Base-by-base conservation (phyloP, 2,888 invertebrate species). In the Lampropteryx suffumata region DNA sequence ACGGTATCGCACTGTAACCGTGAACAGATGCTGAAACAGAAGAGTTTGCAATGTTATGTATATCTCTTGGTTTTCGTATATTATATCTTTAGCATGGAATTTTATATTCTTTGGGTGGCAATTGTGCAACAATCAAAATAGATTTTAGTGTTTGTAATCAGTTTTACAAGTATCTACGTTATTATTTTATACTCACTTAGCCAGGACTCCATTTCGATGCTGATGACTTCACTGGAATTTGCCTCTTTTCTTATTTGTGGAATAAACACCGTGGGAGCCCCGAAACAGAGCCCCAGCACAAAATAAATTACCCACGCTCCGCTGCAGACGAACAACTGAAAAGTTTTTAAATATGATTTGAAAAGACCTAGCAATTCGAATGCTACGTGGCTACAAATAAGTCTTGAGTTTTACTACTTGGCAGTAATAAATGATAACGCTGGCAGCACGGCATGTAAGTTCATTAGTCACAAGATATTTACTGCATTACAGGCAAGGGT, bases 191-290 rank as follows among this genome's bases (percentile, higher is more conserved):
- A 58, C 64, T 73, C 68, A 80, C 79, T 68, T 45, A 79, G 48
- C 79, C 79, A 80, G 12, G 78, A 80, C 26, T 67, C 72, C 71
- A 76, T 76, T 5, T 74, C 64, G 3, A 68, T 67, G 36, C 69
- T 66, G 28, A 75, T 53, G 0, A 61, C 59, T 1, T 62, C 64
- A 0, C 65, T 73, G 1, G 62, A 57, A 49, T 75, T 77, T 11
- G 54, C 54, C 50, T 76, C 69, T 60, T 64, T 73, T 36, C 68
- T 64, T 45, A 76, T 57, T 42, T 76, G 76, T 33, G 76, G 74
- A 36, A 77, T 70, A 17, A 70, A 65, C 3, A 78, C 77, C n/a
- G 78, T 77, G 0, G 77, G 76, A 0, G 75, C 71, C 3, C 73
- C 73, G 27, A 74, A 73, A 56, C 73, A 71, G 33, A 74, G 43